A percentile compares a stretch with the other conserved stretches of the same genome.
phyloP scores from a whole-genome alignment of 1,140 invertebrate species.

The Drosophila guanche region DNA sequence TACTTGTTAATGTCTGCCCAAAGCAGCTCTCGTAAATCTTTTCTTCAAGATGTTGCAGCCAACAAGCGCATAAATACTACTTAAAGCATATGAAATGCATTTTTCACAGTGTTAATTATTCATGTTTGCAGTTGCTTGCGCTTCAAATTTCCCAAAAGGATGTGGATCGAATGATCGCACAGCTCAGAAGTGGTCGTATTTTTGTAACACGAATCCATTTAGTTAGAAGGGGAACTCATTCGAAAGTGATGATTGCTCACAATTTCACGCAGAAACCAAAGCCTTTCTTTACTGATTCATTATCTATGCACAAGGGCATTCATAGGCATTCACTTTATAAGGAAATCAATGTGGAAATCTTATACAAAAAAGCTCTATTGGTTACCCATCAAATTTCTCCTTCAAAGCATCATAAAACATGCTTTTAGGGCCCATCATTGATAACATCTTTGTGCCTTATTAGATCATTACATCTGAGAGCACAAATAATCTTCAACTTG shows the following conservation, averaged over 20 bases:
- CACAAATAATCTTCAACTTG: conserved; percentile 22
- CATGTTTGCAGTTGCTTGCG: conserved; percentile 18
- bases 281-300: too few relatives aligned
- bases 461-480: conserved; percentile 5
- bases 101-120: conserved; percentile 47
- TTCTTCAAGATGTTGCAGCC: conserved; percentile 1
- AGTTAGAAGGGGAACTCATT: too few relatives aligned
- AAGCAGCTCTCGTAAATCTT: conserved; percentile 53
- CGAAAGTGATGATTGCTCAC: too few relatives aligned
- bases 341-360: too few relatives aligned
- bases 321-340: too few relatives aligned
- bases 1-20: conserved; percentile 4
- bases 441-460: conserved; percentile 33
- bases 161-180: background rate
- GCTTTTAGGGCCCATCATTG: background rate
- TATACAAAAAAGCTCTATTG: background rate
- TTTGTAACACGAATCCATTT: too few relatives aligned
- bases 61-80: conserved; percentile 64
- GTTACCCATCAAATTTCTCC: background rate
- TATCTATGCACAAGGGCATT: too few relatives aligned
- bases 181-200: too few relatives aligned
- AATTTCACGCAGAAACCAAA: too few relatives aligned
- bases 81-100: conserved; percentile 61
- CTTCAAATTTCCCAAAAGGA: conserved; percentile 36
- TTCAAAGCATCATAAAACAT: background rate